Conservation (phyloP, 2,888 invertebrate genomes). For the Apeira syringaria region DNA sequence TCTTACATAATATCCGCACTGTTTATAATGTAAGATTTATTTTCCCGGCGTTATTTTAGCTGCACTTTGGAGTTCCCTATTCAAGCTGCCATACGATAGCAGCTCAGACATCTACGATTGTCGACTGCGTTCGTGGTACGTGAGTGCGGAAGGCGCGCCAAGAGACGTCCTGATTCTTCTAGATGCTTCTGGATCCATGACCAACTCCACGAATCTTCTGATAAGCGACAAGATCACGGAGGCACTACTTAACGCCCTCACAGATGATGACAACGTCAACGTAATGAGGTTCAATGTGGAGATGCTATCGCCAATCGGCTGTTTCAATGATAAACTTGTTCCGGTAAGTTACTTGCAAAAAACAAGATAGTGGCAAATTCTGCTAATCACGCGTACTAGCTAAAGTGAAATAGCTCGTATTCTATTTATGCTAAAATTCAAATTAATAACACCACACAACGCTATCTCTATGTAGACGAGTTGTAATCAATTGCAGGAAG, state of each 20-base stretch:
- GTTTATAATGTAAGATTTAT: too few relatives aligned
- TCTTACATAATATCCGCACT: too few relatives aligned
- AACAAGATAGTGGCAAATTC: too few relatives aligned
- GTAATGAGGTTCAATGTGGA: slow-evolving; percentile 63
- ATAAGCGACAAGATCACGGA: slow-evolving; percentile 60
- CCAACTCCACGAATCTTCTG: slow-evolving; percentile 61
- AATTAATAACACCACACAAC: too few relatives aligned
- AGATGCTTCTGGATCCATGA: slow-evolving; percentile 74
- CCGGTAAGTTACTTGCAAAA: slow-evolving; percentile 49
- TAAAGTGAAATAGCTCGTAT: too few relatives aligned
- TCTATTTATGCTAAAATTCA: too few relatives aligned
- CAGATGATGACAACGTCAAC: slow-evolving; percentile 74
- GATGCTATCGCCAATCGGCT: slow-evolving; percentile 63
- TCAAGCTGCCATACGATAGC: slow-evolving; percentile 48
- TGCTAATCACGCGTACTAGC: too few relatives aligned
- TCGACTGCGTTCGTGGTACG: slow-evolving; percentile 73
- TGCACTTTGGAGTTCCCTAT: slow-evolving; percentile 68
- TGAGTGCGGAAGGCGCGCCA: slow-evolving; percentile 70
- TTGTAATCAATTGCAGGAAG: too few relatives aligned
- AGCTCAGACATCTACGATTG: slow-evolving; percentile 66
- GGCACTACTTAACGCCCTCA: slow-evolving; percentile 69
- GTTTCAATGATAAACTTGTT: slow-evolving; percentile 68
- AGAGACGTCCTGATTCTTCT: slow-evolving; percentile 68
- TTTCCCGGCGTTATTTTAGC: slow-evolving; percentile 53
- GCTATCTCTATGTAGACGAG: too few relatives aligned